Base-by-base conservation (phyloP, 2,113 vertebrate species). In the Xiphorhynchus elegans region DNA sequence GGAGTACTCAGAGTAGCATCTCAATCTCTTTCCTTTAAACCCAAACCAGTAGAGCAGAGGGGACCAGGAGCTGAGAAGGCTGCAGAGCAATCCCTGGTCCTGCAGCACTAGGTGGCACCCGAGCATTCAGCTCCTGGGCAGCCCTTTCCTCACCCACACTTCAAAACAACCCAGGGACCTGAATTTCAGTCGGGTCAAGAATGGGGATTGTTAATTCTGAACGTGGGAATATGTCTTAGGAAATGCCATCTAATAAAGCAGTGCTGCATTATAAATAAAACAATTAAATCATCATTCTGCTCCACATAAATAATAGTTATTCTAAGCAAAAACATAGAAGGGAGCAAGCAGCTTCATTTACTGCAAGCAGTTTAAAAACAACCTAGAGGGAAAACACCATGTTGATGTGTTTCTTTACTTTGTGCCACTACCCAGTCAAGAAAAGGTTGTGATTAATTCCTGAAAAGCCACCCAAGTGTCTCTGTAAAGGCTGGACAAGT, bases 81-180 rank as follows among this genome's bases (percentile, higher is more conserved):
- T 77, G 79, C 72, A 42, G 63, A 42, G 49, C 76, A 49, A 56
- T 18, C 56, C 70, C 88, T 6, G 91, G 76, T 60, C 63, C 44
- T 7, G 58, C 14, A 87, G 94, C 96, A 89, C 96, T 97, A 96
- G 96, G 87, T 96, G 96, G 96, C 96, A 93, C 86, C 93, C 93
- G 63, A 72, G 88, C 83, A 86, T 62, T 90, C 96, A n/a, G 79
- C 87, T 95, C 93, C 15, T 10, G 12, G 1, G 26, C n/a, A 81
- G 64, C 80, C 73, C 72, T 80, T 24, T 73, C n/a, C 75, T 84
- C 84, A 44, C 50, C 79, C 79, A 55, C 25, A 4, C 12, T 25
- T 20, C 25, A 46, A 76, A 83, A 46, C 23, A 59, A 47, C 1
- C 31, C 33, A 53, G n/a, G 21, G n/a, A 80, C 25, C 76, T 59